Evolutionary conservation across 2,888 invertebrate species (phyloP), one percentile per base, ranked within the genome.

Genomic region (Papilio demoleus): DNA sequence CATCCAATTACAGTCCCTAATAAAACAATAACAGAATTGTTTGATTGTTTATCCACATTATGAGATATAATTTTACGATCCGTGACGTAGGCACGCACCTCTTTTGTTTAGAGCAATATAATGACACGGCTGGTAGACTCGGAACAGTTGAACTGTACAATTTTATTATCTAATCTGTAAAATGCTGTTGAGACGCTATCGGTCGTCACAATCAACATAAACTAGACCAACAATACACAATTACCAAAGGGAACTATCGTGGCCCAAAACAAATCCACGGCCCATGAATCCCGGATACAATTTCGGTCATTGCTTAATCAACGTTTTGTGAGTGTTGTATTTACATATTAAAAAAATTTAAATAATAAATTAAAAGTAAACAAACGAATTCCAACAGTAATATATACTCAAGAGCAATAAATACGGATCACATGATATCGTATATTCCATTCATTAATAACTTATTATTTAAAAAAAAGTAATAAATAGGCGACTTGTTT

Each of bases 281-380:
- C 59, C 74, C 81, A 80, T 79, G 78, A 78, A 79, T 72, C 74
- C 70, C 59, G 71, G 67, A 76, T 73, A 75, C 75, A 74, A 72
- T 74, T 74, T 73, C 64, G 71, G 71, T 60, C 72, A 71, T 72
- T 50, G 45, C n/a, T 24, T 42, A 17, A 31, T 42, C 31, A 34
- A 42, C 59, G 40, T 24, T 66, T 71, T 71, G 42, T 56, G 50
- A 53, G 45, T 61, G 67, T 66, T 53, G 67, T 65, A 45, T 42
- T 31, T 64, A 24, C 38, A 64, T 53, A 22, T 38, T 64, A 36
- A 4, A 50, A 53, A 24, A 9, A 47, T 47, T 24, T 53, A 36
- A 50, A 63, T 34, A 47, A n/a, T n/a, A 47, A 36, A 8, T 11
- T 36, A 36, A 8, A 1, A 36, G 31, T 31, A 4, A 31, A 31